Evolutionary conservation across 1,140 invertebrate species (phyloP).

Genomic region (Pogonognathellus flavescens): DNA sequence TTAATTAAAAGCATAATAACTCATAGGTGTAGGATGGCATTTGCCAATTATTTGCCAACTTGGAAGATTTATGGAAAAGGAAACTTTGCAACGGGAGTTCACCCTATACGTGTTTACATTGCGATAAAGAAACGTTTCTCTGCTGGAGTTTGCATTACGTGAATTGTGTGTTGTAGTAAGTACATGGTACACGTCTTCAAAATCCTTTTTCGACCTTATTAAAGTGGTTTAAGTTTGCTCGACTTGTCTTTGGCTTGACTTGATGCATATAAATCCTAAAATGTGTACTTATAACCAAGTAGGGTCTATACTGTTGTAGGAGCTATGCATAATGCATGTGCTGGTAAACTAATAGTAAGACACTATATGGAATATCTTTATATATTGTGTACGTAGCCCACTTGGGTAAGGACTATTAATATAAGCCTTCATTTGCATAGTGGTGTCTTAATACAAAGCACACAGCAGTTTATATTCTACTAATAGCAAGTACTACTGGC

Average conservation of each 20-base stretch:
- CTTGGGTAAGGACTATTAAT: too few relatives aligned
- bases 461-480: too few relatives aligned
- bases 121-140: conserved; percentile 24
- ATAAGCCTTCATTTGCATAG: too few relatives aligned
- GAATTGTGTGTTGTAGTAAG: not conserved
- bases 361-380: too few relatives aligned
- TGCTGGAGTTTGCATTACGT: not conserved
- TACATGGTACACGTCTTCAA: not conserved
- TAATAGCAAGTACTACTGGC: too few relatives aligned
- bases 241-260: not conserved
- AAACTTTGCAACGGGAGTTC: not conserved
- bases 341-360: too few relatives aligned
- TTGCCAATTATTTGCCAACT: conserved; percentile 50
- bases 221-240: conserved; percentile 14
- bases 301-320: too few relatives aligned
- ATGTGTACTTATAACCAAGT: not conserved
- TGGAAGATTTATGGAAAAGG: conserved; percentile 35
- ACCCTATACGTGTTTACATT: not conserved
- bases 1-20: conserved; percentile 40
- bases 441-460: too few relatives aligned
- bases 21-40: conserved; percentile 43
- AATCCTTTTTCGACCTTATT: conserved; percentile 9
- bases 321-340: not conserved
- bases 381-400: too few relatives aligned
- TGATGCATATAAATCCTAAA: not conserved